phyloP scores from a whole-genome alignment of 1,140 invertebrate genomes.

The Drosophila takahashii region DNA sequence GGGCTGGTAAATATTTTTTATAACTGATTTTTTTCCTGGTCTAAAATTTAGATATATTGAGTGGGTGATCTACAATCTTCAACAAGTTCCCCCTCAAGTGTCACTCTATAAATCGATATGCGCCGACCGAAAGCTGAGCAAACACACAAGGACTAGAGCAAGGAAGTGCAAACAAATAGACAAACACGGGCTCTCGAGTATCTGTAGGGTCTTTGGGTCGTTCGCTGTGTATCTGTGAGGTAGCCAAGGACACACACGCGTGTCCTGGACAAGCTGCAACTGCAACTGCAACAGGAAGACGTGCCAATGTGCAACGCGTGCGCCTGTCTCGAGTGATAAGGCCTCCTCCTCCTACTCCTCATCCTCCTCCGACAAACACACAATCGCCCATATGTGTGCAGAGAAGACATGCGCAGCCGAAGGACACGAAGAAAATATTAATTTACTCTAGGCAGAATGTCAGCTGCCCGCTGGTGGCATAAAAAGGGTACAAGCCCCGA shows the following conservation, averaged over 20 bases:
- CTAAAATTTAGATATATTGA: not conserved
- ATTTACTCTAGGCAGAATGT: conserved; percentile 66
- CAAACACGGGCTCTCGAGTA: conserved; percentile 33
- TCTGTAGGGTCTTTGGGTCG: not conserved
- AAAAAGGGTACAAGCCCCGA: conserved; percentile 39
- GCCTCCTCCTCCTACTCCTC: too few species aligned
- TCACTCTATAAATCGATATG: conserved; percentile 41
- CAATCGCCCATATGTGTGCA: conserved; percentile 3
- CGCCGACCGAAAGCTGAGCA: conserved; percentile 63
- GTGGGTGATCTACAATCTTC: conserved; percentile 8
- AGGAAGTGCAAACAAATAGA: conserved; percentile 71
- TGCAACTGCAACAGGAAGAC: conserved; percentile 63
- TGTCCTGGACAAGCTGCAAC: conserved; percentile 73
- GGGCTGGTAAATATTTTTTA: not conserved
- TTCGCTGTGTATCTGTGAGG: conserved; percentile 48
- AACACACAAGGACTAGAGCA: conserved; percentile 35
- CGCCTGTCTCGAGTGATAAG: conserved; percentile 68
- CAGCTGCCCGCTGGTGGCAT: conserved; percentile 57
- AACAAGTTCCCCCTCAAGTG: not conserved
- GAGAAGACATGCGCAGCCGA: not conserved
- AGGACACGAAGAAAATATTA: conserved; percentile 72
- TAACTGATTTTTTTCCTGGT: not conserved
- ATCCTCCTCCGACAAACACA: conserved; percentile 22
- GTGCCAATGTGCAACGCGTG: conserved; percentile 70
- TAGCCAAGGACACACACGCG: conserved; percentile 66